Percentiles rank a stretch among this genome's conserved stretches.
Conservation (phyloP, 2,113 vertebrate genomes). For the Chrysemys picta region DNA sequence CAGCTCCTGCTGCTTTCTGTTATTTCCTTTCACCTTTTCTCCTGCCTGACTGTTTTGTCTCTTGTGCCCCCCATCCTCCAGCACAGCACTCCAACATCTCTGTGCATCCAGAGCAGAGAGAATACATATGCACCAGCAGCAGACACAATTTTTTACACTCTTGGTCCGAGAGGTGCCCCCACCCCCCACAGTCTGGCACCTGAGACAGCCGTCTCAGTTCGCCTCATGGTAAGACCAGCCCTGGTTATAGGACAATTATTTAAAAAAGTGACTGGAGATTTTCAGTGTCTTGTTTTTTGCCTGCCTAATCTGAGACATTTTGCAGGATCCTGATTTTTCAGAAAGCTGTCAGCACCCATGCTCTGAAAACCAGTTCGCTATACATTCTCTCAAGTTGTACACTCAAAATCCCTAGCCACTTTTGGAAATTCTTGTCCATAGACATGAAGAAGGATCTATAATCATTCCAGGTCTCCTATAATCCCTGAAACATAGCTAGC, state of each 20-base stretch:
- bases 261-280: not conserved
- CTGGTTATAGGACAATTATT: not conserved
- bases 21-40: no score
- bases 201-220: no score
- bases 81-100: no score
- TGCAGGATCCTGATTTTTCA: not conserved
- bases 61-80: no score
- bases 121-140: no score
- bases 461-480: not conserved
- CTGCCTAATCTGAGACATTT: not conserved
- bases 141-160: no score
- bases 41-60: no score
- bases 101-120: no score
- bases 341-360: not conserved
- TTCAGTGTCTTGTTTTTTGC: not conserved
- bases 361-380: not conserved
- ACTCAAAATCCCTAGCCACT: not conserved
- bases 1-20: no score
- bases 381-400: not conserved
- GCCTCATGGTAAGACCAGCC: no score
- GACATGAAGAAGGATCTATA: fast-evolving
- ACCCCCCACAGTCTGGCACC: no score
- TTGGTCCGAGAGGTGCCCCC: no score
- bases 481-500: not conserved
- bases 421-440: not conserved